Evolutionary conservation across 2,888 invertebrate species (phyloP), one percentile per base, ranked within the genome.

Genomic region (Drosophila yooni): DNA sequence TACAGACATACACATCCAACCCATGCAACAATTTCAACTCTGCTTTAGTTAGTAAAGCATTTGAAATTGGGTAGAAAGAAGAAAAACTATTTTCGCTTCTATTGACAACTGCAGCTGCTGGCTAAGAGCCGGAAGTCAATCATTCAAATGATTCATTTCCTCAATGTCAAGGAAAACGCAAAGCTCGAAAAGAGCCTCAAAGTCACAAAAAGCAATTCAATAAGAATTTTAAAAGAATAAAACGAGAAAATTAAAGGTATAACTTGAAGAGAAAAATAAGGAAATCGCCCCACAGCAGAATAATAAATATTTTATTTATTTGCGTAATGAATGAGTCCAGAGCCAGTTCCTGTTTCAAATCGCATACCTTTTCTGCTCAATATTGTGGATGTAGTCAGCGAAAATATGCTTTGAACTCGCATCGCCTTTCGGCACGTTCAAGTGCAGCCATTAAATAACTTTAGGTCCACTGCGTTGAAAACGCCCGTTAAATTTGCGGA

Each of bases 361-460:
- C 46, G 27, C 33, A 53, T 54, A 46, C 6, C 59, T 53, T 38
- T n/a, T 48, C 18, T 33, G 70, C 58, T 34, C 21, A 31, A 76
- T 38, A 46, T 40, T 43, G 10, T 58, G 53, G 25, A 48, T 73
- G 60, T 21, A 68, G 69, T 72, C 80, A 74, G 80, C 76, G 40
- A 57, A 67, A 74, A 71, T 33, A n/a, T 43, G 59, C 60, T 69
- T 70, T 63, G 57, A 51, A 60, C 52, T 40, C 43, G 53, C 50
- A 31, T 71, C 64, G 52, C 68, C 63, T 70, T 62, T 73, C 50
- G 79, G 88, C 90, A 85, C 85, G 85, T 85, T 77, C 89, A 88
- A 89, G 89, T 88, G 89, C 88, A 74, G 63, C 75, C 85, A 87
- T 85, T 88, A 88, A 88, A 89, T 77, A 84, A 79, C 74, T 84